phyloP scores from a whole-genome alignment of 2,113 vertebrate genomes.

The Falcunculus frontatus region DNA sequence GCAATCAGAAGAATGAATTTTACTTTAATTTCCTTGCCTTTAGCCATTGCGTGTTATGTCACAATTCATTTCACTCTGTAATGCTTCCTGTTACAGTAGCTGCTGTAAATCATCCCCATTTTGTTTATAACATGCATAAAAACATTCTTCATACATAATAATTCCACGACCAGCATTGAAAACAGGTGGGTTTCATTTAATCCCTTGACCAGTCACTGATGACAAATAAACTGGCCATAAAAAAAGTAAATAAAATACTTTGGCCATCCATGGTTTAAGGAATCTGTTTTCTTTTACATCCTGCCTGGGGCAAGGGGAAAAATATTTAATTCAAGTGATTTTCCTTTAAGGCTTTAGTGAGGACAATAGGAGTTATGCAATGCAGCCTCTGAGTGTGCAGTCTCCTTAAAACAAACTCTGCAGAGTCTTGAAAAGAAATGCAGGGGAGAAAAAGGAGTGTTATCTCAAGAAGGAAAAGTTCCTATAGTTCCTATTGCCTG shows the following conservation, averaged over 20 bases:
- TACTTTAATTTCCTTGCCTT: background rate
- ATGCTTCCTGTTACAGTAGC: slow-evolving; percentile 30
- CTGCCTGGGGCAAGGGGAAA: background rate
- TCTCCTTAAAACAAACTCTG: background rate
- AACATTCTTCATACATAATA: background rate
- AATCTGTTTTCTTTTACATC: background rate
- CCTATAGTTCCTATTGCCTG: background rate
- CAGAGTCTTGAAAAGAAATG: background rate
- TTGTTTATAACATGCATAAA: background rate
- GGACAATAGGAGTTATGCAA: background rate
- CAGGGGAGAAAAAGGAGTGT: rapidly evolving
- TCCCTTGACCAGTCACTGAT: background rate
- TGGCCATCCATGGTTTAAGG: background rate
- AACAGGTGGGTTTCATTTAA: background rate
- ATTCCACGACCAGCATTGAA: background rate
- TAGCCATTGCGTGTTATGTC: background rate
- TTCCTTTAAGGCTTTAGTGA: background rate
- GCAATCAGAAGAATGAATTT: slow-evolving; percentile 5
- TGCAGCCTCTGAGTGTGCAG: background rate
- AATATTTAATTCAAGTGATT: background rate
- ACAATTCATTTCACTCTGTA: background rate
- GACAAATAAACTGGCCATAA: background rate
- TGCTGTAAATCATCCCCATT: background rate
- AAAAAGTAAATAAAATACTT: background rate
- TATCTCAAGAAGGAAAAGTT: background rate